These are phyloP conservation scores for Cynocephalus volans DNA, from an alignment of 2,113 vertebrate species.

Conservation along the genomic window DNA sequence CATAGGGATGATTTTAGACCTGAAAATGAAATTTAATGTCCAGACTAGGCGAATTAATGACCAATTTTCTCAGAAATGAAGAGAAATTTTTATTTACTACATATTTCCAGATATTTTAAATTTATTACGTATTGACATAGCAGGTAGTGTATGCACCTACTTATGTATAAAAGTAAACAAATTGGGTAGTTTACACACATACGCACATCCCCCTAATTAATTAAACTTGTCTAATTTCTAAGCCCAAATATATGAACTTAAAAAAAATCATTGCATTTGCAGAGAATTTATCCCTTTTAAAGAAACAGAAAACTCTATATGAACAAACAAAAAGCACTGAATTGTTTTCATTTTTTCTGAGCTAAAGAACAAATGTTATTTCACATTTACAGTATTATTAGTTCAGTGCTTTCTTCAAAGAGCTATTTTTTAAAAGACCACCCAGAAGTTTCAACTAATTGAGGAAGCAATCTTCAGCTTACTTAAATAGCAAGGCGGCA, in stretches of 20 bases:
- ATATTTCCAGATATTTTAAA: neutral
- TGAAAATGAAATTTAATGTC: constrained; percentile 10
- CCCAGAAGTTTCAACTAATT: constrained; percentile 75
- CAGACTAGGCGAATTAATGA: neutral
- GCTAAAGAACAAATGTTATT: constrained; percentile 56
- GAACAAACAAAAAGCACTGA: neutral
- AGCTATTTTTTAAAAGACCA: constrained; percentile 78
- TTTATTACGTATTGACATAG: neutral
- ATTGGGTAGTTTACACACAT: neutral
- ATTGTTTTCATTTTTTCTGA: constrained; percentile 46
- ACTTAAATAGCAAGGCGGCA: constrained; percentile 16
- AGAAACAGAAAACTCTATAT: constrained; percentile 58
- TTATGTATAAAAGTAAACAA: constrained; percentile 9
- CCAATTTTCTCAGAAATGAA: neutral
- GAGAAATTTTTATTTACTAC: neutral
- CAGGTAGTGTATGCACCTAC: neutral
- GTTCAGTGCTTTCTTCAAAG: constrained; percentile 65
- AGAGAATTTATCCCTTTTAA: neutral
- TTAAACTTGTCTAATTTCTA: neutral
- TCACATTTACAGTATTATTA: constrained; percentile 62
- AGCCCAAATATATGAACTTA: neutral
- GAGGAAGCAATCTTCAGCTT: constrained; percentile 59
- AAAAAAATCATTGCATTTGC: neutral
- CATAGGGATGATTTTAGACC: neutral
- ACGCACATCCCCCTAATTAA: neutral